Evolutionary conservation across 2,797 vertebrate species (phyloP).

Genomic region (Peromyscus attwateri): DNA sequence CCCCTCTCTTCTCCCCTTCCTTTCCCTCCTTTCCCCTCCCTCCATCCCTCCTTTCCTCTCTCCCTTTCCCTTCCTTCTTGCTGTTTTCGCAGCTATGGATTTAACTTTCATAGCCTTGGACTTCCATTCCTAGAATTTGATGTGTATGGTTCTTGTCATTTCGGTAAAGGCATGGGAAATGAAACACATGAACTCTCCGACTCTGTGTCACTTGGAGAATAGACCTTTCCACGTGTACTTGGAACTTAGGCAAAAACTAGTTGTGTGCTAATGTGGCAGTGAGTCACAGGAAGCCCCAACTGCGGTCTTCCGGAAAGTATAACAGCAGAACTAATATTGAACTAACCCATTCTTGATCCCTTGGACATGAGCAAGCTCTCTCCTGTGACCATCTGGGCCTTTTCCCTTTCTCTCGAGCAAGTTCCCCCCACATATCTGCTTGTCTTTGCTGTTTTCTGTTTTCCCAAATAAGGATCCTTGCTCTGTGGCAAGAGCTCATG

Average conservation of each 20-base stretch:
- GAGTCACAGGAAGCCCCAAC: not conserved
- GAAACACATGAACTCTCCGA: not conserved
- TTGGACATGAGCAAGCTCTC: not conserved
- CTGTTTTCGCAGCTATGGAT: not conserved
- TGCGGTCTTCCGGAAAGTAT: not conserved
- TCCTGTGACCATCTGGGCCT: not conserved
- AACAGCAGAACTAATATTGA: not conserved
- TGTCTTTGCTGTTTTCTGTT: not conserved
- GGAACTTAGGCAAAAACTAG: not conserved
- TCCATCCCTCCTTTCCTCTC: too few relatives aligned
- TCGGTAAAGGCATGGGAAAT: not conserved
- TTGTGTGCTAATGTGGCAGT: not conserved
- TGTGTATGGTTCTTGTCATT: not conserved
- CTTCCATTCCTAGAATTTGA: not conserved
- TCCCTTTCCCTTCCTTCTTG: not conserved
- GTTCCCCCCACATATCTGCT: not conserved
- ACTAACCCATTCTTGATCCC: not conserved
- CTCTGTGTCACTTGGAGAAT: not conserved
- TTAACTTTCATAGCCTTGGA: not conserved
- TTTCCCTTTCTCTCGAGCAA: not conserved
- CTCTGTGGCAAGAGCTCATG: not conserved
- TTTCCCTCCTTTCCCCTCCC: too few relatives aligned
- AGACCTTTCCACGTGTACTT: not conserved
- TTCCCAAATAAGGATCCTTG: not conserved
- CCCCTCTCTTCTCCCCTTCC: not conserved